phyloP scores from a whole-genome alignment of 2,797 vertebrate genomes.

The Dallia pectoralis region DNA sequence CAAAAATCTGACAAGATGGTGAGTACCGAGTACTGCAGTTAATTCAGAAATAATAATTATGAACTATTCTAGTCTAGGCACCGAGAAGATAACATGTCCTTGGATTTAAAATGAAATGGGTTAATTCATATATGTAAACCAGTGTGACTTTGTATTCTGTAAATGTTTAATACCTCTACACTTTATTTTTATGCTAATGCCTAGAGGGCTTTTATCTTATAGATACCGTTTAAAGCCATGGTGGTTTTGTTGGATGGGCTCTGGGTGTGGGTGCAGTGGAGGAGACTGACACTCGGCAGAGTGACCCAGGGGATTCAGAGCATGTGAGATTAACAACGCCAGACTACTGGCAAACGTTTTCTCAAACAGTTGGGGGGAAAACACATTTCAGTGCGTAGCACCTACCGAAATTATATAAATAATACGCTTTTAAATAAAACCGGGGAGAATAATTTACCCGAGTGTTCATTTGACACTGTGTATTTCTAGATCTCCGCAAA shows the following conservation, averaged over 20 bases:
- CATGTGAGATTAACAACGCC: neutral
- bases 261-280: neutral
- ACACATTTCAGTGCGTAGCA: conserved; percentile 4
- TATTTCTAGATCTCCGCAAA: too few species aligned
- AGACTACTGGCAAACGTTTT: conserved; percentile 8
- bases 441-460: too few species aligned
- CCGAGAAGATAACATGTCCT: neutral
- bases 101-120: neutral
- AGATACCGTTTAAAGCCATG: neutral
- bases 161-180: neutral
- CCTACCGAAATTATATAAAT: too few species aligned
- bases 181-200: neutral
- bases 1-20: conserved; percentile 54
- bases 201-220: neutral
- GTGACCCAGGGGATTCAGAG: neutral
- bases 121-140: neutral
- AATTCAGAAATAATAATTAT: neutral
- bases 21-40: conserved; percentile 23
- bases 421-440: neutral
- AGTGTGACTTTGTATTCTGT: neutral
- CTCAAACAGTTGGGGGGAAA: neutral
- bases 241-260: neutral
- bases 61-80: neutral
- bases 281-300: neutral
- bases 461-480: neutral